A percentile compares a stretch with the other conserved stretches of the same genome.
phyloP scores from a whole-genome alignment of 2,113 vertebrate genomes.

The Strigops habroptila region DNA sequence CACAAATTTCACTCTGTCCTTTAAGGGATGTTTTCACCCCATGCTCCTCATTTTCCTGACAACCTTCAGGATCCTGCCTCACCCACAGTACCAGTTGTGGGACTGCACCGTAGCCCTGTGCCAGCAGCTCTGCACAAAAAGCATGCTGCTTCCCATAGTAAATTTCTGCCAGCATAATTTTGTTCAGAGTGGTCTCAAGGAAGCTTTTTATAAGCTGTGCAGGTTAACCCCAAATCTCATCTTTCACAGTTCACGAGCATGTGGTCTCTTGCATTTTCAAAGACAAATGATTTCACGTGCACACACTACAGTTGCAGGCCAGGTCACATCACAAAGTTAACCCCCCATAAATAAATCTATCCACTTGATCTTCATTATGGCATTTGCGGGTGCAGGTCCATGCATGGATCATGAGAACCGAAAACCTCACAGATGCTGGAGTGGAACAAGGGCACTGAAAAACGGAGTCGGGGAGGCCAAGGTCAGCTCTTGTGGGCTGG shows the following conservation, averaged over 20 bases:
- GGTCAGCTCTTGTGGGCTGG: not conserved
- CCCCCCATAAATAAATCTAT: not conserved
- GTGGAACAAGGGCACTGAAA: not conserved
- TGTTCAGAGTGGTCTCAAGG: not conserved
- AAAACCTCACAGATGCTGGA: not conserved
- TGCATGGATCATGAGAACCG: not conserved
- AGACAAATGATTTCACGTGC: not conserved
- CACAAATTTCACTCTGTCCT: not conserved
- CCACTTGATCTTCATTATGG: not conserved
- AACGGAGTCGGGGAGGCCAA: not conserved
- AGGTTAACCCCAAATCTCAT: not conserved
- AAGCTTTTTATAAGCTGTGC: not conserved
- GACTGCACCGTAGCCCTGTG: not conserved
- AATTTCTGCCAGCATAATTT: not conserved
- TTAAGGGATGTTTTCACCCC: not conserved
- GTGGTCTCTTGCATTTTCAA: not conserved
- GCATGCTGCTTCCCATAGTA: not conserved
- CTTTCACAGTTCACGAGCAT: not conserved
- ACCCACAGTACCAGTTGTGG: not conserved
- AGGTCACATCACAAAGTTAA: not conserved
- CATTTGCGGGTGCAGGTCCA: not conserved
- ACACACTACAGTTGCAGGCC: not conserved
- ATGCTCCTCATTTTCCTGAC: not conserved
- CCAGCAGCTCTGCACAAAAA: not conserved
- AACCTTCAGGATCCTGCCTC: not conserved